These are phyloP conservation scores for Xestia rhomboidea DNA, from an alignment of 2,888 invertebrate species.

Conservation along the genomic window DNA sequence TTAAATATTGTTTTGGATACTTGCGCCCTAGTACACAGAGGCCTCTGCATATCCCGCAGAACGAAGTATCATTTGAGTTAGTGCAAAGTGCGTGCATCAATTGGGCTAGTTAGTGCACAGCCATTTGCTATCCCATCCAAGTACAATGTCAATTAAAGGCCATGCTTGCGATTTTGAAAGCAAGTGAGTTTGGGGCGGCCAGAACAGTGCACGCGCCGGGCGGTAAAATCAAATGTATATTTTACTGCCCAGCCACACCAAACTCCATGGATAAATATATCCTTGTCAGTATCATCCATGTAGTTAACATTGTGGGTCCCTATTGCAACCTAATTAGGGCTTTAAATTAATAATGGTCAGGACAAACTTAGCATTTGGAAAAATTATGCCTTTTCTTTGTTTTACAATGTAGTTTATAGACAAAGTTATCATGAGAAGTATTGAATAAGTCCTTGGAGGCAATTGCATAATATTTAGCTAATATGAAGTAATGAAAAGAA, in stretches of 20 bases:
- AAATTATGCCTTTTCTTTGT: background rate
- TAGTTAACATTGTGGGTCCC: background rate
- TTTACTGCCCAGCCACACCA: background rate
- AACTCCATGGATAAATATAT: background rate
- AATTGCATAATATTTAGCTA: conserved; percentile 46
- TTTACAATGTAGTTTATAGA: background rate
- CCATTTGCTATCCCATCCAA: background rate
- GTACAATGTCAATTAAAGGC: background rate
- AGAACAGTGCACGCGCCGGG: background rate
- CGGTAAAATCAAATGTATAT: background rate
- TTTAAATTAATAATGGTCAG: background rate
- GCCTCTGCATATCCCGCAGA: background rate
- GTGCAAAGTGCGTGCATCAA: background rate
- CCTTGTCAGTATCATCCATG: background rate
- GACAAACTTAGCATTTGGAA: conserved; percentile 6
- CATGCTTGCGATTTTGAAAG: background rate
- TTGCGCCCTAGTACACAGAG: background rate
- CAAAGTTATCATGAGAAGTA: conserved; percentile 1
- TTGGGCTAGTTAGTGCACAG: background rate
- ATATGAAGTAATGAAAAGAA: background rate
- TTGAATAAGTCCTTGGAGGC: conserved; percentile 44
- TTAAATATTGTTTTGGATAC: background rate
- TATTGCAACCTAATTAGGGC: background rate
- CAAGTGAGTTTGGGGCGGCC: background rate
- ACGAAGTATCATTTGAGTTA: too few species aligned